Conservation (phyloP, 1,140 invertebrate species). For the Frieseomelitta varia region DNA sequence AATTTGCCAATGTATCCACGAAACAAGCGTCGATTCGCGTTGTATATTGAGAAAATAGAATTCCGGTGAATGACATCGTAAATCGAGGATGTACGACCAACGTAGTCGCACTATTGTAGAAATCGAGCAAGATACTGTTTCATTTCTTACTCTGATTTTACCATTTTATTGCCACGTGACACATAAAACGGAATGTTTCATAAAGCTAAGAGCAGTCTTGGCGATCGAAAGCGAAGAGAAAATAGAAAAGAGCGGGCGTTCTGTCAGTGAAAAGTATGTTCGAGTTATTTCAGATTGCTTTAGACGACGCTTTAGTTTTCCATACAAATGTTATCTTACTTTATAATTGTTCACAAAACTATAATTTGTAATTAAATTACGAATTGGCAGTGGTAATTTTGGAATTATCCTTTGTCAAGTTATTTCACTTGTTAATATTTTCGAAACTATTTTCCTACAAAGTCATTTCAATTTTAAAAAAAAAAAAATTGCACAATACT, state of each 20-base stretch:
- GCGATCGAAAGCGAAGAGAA: neutral
- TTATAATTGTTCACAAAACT: too few relatives aligned
- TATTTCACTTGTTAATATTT: neutral
- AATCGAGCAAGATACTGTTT: neutral
- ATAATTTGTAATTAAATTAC: too few relatives aligned
- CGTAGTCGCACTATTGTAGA: neutral
- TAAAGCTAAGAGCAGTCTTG: neutral
- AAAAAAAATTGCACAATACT: too few relatives aligned
- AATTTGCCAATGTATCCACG: neutral
- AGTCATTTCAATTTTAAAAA: neutral
- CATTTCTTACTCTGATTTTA: neutral
- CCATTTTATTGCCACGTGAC: neutral
- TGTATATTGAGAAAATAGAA: conserved; percentile 1
- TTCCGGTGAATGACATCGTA: neutral
- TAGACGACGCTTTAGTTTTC: too few relatives aligned
- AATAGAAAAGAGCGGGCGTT: too few relatives aligned
- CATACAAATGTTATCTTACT: too few relatives aligned
- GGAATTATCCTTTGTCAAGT: neutral
- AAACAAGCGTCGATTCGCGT: neutral
- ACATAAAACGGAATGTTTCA: neutral
- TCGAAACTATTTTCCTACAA: neutral
- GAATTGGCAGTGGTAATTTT: neutral
- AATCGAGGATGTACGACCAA: conserved; percentile 8
- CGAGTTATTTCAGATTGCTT: too few relatives aligned
- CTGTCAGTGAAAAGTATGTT: too few relatives aligned